These are phyloP conservation scores for Coronaproctus castanopsis DNA, from an alignment of 2,888 invertebrate species.

Conservation along the genomic window DNA sequence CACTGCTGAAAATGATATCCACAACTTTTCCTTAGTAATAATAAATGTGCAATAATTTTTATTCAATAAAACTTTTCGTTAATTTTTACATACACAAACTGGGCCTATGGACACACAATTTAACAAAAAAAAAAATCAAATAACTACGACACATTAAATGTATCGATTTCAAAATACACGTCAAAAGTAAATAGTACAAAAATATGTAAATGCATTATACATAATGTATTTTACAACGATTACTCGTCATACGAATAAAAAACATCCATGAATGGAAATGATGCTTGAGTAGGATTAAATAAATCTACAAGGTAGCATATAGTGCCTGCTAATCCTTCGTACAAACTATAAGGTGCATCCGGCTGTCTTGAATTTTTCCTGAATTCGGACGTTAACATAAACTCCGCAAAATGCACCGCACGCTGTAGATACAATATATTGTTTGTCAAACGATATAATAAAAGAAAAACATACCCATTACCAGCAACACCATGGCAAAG, in stretches of 20 bases:
- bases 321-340: conserved; percentile 71
- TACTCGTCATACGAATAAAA: conserved; percentile 26
- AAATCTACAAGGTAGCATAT: conserved; percentile 63
- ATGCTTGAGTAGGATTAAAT: conserved; percentile 45
- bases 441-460: conserved; percentile 51
- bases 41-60: no score
- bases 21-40: no score
- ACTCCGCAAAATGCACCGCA: conserved; percentile 54
- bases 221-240: no score
- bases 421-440: conserved; percentile 48
- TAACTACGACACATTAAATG: no score
- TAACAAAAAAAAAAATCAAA: no score
- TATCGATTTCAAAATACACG: no score
- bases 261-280: conserved; percentile 67
- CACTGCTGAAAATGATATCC: no score
- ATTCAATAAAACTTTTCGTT: no score
- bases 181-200: no score
- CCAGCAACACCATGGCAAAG: conserved; percentile 77
- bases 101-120: no score
- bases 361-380: conserved; percentile 46
- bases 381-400: conserved; percentile 46
- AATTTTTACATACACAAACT: no score
- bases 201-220: no score
- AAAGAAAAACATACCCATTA: conserved; percentile 57
- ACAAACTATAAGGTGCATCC: conserved; percentile 62